phyloP scores from a whole-genome alignment of 2,113 vertebrate species.

The Plecturocebus donacophilus region DNA sequence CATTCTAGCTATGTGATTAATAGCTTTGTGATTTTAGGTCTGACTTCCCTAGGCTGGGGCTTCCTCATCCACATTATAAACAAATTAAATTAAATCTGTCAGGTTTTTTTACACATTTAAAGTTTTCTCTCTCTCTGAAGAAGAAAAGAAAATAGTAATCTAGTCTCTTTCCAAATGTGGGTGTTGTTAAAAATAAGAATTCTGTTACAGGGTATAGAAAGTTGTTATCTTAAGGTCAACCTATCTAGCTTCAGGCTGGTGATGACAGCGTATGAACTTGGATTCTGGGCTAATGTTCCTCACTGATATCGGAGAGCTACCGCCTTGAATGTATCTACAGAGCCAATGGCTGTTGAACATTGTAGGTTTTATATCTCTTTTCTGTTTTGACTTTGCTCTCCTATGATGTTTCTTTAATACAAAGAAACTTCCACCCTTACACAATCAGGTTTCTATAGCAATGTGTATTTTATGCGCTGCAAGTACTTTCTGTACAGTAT shows the following conservation, averaged over 20 bases:
- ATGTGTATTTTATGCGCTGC: slow-evolving; percentile 55
- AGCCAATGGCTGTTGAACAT: background rate
- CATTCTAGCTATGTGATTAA: background rate
- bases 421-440: slow-evolving; percentile 28
- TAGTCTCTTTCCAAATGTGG: background rate
- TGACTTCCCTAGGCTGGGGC: background rate
- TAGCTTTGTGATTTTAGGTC: background rate
- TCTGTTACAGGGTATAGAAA: background rate
- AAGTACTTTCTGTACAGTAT: slow-evolving; percentile 46
- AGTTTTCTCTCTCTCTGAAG: background rate
- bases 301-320: too few relatives aligned
- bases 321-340: background rate
- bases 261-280: background rate
- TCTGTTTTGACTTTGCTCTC: background rate
- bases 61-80: background rate
- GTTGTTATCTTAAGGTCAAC: background rate
- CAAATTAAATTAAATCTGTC: background rate
- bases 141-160: background rate
- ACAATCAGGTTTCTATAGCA: slow-evolving; percentile 37
- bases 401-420: slow-evolving; percentile 4
- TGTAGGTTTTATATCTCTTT: background rate
- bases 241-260: background rate
- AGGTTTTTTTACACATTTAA: background rate
- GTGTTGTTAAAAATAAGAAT: slow-evolving; percentile 17
- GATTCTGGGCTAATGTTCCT: background rate